These are phyloP conservation scores for Diorhabda sublineata DNA, from an alignment of 1,140 invertebrate genomes.

Conservation along the genomic window DNA sequence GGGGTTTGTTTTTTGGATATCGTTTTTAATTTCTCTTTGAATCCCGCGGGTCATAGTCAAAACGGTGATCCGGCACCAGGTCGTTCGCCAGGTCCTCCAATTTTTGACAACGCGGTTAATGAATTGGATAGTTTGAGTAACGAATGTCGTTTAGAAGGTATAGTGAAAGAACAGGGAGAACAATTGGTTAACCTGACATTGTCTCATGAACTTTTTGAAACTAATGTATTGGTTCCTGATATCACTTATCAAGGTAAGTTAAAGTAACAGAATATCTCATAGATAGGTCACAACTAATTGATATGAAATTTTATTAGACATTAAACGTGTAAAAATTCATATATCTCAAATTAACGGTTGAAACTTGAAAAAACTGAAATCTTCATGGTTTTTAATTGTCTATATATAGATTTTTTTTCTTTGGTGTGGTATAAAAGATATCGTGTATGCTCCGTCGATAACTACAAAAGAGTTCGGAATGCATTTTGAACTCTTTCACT, in stretches of 20 bases:
- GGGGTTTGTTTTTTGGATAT: constrained; percentile 3
- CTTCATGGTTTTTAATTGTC: too few relatives aligned
- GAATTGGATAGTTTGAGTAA: not conserved
- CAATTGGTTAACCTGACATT: constrained; percentile 20
- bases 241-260: constrained; percentile 32
- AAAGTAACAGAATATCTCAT: too few relatives aligned
- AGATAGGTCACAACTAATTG: too few relatives aligned
- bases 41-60: constrained; percentile 14
- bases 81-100: constrained; percentile 43
- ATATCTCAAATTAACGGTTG: too few relatives aligned
- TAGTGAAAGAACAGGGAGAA: constrained; percentile 5
- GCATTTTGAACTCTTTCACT: too few relatives aligned
- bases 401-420: too few relatives aligned
- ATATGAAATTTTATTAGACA: too few relatives aligned
- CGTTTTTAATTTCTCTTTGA: constrained; percentile 21
- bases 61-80: constrained; percentile 44
- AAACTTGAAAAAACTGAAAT: too few relatives aligned
- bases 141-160: constrained; percentile 12
- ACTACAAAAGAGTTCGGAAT: too few relatives aligned
- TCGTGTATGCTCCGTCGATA: too few relatives aligned
- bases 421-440: too few relatives aligned
- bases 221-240: constrained; percentile 26
- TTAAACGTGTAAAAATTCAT: too few relatives aligned
- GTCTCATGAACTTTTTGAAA: constrained; percentile 26
- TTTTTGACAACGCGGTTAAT: not conserved